Conservation (phyloP, 2,797 vertebrate species). For the Pampus argenteus region DNA sequence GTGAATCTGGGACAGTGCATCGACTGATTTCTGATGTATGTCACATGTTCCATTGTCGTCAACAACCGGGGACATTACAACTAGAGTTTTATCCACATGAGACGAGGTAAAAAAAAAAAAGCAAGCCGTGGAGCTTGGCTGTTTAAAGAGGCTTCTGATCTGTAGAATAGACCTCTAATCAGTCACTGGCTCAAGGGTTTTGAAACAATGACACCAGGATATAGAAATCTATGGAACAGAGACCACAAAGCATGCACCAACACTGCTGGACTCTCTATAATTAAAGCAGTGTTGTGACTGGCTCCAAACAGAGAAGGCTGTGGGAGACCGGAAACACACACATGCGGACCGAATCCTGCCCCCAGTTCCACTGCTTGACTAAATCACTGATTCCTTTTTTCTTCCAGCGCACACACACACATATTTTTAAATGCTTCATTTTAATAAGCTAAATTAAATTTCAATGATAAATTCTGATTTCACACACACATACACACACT, state of each 20-base stretch:
- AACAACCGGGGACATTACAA: neutral
- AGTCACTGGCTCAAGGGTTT: conserved; percentile 21
- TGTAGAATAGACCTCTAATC: conserved; percentile 10
- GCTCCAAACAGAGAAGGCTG: conserved; percentile 60
- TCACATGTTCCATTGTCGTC: neutral
- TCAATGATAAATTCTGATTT: conserved; percentile 17
- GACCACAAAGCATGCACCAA: conserved; percentile 58
- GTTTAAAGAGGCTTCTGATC: conserved; percentile 10
- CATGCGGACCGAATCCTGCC: conserved; percentile 34
- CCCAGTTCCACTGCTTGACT: conserved; percentile 24
- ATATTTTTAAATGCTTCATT: conserved; percentile 6
- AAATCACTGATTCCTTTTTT: conserved; percentile 46
- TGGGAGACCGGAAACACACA: conserved; percentile 62
- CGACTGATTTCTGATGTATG: neutral
- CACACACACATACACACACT: conserved; percentile 12
- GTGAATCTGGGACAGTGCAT: conserved; percentile 23
- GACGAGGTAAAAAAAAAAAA: neutral
- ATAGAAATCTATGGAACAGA: conserved; percentile 52
- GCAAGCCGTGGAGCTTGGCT: neutral
- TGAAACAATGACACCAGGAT: conserved; percentile 25
- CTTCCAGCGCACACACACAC: conserved; percentile 29
- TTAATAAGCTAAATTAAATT: conserved; percentile 13
- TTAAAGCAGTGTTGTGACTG: conserved; percentile 77
- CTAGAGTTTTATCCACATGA: conserved; percentile 4
- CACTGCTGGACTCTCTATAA: conserved; percentile 65